These are phyloP conservation scores for Baryphthengus martii DNA, from an alignment of 2,113 vertebrate genomes.

Conservation along the genomic window DNA sequence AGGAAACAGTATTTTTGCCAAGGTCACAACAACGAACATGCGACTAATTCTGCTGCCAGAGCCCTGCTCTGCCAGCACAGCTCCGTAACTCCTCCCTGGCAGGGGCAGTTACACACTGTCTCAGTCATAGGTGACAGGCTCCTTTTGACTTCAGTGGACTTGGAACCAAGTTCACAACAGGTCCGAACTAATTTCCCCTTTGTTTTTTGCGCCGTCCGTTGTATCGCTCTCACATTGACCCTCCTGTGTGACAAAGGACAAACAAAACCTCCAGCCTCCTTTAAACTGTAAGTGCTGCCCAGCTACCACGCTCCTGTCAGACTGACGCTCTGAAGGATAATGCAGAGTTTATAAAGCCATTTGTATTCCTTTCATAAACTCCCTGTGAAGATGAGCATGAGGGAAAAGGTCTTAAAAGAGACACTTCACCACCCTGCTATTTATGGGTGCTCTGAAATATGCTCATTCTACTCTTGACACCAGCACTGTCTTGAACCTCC, in stretches of 20 bases:
- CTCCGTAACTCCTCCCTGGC: background rate
- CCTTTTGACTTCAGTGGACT: background rate
- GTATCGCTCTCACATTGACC: background rate
- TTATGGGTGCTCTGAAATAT: background rate
- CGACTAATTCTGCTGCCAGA: background rate
- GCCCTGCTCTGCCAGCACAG: background rate
- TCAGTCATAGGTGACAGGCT: background rate
- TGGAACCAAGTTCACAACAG: background rate
- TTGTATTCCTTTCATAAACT: background rate
- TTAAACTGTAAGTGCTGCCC: background rate
- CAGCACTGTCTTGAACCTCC: background rate
- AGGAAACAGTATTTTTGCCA: background rate
- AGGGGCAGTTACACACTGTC: background rate
- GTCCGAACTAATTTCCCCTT: background rate
- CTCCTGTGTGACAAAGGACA: background rate
- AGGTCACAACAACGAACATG: background rate
- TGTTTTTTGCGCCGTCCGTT: background rate
- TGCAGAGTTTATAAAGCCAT: background rate
- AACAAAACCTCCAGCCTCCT: background rate
- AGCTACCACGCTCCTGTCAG: background rate
- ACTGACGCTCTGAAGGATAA: background rate
- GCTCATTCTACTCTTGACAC: background rate
- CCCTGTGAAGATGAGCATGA: background rate
- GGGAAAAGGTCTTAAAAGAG: background rate
- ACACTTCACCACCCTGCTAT: accelerated